Base-by-base conservation (phyloP, 2,113 vertebrate genomes). In the Sula dactylatra region DNA sequence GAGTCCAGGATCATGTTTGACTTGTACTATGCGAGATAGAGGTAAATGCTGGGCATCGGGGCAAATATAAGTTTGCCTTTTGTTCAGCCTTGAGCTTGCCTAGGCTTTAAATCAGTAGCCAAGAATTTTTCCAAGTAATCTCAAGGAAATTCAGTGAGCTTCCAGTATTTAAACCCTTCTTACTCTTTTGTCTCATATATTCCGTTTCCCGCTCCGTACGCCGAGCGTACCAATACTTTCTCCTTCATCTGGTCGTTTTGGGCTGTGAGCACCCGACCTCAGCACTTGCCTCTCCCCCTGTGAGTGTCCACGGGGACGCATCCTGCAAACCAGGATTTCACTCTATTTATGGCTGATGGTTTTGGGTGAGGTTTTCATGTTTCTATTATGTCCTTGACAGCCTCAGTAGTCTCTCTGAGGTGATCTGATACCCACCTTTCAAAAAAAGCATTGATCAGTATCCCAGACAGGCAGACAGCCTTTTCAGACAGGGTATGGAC, bases 181-280 rank as follows among this genome's bases (percentile, higher is more conserved):
- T 34, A 15, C 34, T n/a, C 6, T 45, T 29, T 52, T 52, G 16
- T 10, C 20, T 59, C 6, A 0, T 13, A 11, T 16, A 26, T 54
- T 49, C 31, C 10, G 3, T 38, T 92, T 59, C 27, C n/a, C n/a
- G 3, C 21, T 18, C 34, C 8, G 4, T 25, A 56, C 38, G n/a
- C 19, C 0, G 2, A 58, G 26, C 6, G 3, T 1, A 24, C 3
- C 10, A 20, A 5, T 19, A 7, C 8, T 6, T 38, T 16, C 44
- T 45, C 16, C 59, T 67, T 36, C 55, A 11, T 5, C 31, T 58
- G 44, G 6, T 19, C 17, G 26, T 0, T 64, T 40, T 34, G 8
- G 27, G 17, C 4, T 10, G 5, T 21, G 8, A 17, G 15, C 14
- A 0, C 20, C 44, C 7, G 19, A 18, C 25, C 76, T 38, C 59